A percentile compares a stretch with the other conserved stretches of the same genome.
Conservation (phyloP, 2,888 invertebrate species). For the Bruchidius siliquastri region DNA sequence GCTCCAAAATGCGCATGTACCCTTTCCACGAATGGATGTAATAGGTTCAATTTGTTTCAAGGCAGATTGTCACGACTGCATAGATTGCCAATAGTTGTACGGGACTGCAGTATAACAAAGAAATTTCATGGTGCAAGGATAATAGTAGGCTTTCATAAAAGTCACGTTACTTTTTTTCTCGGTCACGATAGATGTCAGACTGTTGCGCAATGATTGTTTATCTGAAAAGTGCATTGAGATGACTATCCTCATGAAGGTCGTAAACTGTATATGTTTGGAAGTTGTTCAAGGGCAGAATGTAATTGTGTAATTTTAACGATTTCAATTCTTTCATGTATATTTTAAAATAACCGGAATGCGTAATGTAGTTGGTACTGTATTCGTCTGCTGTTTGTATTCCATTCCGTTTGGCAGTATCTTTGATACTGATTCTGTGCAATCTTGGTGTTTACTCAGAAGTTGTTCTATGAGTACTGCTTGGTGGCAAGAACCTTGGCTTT, state of each 20-base stretch:
- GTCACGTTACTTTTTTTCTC: neutral
- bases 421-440: too few relatives aligned
- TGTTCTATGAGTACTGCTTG: too few relatives aligned
- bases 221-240: neutral
- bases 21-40: neutral
- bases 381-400: too few relatives aligned
- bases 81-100: neutral
- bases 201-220: neutral
- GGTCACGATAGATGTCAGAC: neutral
- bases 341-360: too few relatives aligned
- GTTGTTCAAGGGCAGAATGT: neutral
- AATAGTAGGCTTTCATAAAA: neutral
- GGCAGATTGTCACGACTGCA: neutral
- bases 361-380: too few relatives aligned
- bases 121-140: neutral
- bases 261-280: neutral
- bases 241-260: neutral
- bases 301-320: neutral
- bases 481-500: too few relatives aligned
- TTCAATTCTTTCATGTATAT: too few relatives aligned
- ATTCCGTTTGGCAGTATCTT: too few relatives aligned
- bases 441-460: too few relatives aligned
- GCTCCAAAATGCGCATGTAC: too few relatives aligned
- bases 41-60: neutral
- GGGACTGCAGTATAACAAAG: neutral